phyloP scores from a whole-genome alignment of 2,113 vertebrate species.

The Illadopsis cleaveri region DNA sequence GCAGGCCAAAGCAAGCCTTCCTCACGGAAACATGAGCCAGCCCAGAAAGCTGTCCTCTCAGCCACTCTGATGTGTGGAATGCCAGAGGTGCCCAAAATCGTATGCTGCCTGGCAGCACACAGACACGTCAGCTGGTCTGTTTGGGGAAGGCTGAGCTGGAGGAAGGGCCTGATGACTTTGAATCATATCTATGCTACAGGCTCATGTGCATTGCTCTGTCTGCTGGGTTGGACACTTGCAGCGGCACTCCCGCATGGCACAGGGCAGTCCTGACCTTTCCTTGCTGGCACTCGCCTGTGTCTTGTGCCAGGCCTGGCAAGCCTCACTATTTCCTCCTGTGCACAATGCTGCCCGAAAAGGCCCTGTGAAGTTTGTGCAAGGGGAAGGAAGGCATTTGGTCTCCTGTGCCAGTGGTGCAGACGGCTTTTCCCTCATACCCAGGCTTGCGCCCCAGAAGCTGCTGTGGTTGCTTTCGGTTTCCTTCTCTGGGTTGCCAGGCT shows the following conservation, averaged over 20 bases:
- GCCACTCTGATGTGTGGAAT: neutral
- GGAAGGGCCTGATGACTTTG: neutral
- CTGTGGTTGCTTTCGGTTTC: neutral
- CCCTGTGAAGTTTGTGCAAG: rapidly evolving
- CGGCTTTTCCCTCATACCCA: rapidly evolving
- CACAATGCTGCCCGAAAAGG: rapidly evolving
- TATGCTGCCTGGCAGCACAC: rapidly evolving
- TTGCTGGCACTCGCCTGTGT: rapidly evolving
- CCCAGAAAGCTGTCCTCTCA: neutral
- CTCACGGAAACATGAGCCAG: neutral
- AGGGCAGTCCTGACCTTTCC: neutral
- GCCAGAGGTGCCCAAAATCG: neutral
- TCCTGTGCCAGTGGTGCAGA: rapidly evolving
- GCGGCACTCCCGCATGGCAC: rapidly evolving
- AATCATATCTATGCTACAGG: neutral
- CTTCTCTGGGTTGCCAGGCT: rapidly evolving
- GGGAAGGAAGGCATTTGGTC: neutral
- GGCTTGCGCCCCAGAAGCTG: neutral
- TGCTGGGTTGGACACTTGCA: neutral
- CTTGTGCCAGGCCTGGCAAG: neutral
- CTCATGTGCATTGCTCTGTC: rapidly evolving
- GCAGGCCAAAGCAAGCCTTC: neutral
- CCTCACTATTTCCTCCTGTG: rapidly evolving
- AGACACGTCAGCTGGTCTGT: rapidly evolving
- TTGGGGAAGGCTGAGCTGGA: neutral